Percentiles rank a stretch among this genome's conserved stretches.
These are phyloP conservation scores for Penaeus monodon DNA, from an alignment of 2,888 invertebrate genomes.

Conservation along the genomic window DNA sequence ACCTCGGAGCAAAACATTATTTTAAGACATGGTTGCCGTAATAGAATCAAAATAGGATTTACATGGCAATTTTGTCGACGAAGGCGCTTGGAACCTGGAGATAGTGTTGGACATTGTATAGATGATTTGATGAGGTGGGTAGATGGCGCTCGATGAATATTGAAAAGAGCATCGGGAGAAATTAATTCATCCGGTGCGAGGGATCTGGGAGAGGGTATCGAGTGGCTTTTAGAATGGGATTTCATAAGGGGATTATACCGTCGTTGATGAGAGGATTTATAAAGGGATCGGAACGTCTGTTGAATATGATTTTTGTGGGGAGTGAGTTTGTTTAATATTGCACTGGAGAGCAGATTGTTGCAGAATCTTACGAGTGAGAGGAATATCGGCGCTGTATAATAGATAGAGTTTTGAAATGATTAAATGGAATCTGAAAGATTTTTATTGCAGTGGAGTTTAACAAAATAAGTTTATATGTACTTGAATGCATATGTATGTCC, in stretches of 20 bases:
- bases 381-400: too few species aligned
- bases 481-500: too few species aligned
- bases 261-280: slow-evolving; percentile 37
- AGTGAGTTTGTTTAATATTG: too few species aligned
- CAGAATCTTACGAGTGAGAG: too few species aligned
- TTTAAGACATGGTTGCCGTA: slow-evolving; percentile 62
- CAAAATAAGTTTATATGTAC: too few species aligned
- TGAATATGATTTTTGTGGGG: too few species aligned
- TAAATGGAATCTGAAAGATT: too few species aligned
- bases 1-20: slow-evolving; percentile 61
- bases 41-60: slow-evolving; percentile 64
- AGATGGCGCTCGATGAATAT: slow-evolving; percentile 46
- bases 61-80: slow-evolving; percentile 61
- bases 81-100: slow-evolving; percentile 57
- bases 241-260: slow-evolving; percentile 39
- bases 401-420: too few species aligned
- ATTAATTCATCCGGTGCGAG: slow-evolving; percentile 39
- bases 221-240: slow-evolving; percentile 37
- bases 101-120: slow-evolving; percentile 62
- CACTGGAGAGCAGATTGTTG: too few species aligned
- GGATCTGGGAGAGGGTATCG: slow-evolving; percentile 12
- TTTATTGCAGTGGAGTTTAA: too few species aligned
- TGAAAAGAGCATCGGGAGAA: slow-evolving; percentile 49
- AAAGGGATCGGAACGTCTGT: slow-evolving; percentile 14
- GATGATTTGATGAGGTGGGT: slow-evolving; percentile 59